Percentiles rank a stretch among this genome's conserved stretches.
Conservation (phyloP, 2,888 invertebrate genomes). For the Aleiodes leptofemur region DNA sequence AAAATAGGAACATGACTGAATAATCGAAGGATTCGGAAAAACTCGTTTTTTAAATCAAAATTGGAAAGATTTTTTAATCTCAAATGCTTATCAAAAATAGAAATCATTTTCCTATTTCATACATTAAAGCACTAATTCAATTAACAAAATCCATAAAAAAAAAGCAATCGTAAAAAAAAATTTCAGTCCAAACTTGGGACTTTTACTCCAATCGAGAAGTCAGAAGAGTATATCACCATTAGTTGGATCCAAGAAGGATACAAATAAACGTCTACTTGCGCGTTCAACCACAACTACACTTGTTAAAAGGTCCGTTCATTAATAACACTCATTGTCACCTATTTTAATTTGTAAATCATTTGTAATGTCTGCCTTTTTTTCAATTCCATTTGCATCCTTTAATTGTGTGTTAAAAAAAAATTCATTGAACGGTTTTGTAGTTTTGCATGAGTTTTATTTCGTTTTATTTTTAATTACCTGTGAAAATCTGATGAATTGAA, state of each 20-base stretch:
- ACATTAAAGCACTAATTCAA: conserved; percentile 20
- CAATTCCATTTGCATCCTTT: not conserved
- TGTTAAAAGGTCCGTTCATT: conserved; percentile 68
- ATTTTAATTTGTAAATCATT: conserved; percentile 39
- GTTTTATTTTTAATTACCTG: no score
- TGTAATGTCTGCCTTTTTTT: conserved; percentile 38
- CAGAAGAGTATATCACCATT: conserved; percentile 65
- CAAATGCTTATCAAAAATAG: not conserved
- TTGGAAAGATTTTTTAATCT: no score
- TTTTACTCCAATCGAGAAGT: conserved; percentile 68
- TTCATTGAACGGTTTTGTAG: not conserved
- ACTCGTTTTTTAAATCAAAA: no score
- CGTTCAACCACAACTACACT: conserved; percentile 67
- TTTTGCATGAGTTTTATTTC: conserved; percentile 28
- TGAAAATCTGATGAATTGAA: no score
- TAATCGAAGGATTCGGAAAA: no score
- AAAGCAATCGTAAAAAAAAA: conserved; percentile 39
- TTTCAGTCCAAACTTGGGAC: conserved; percentile 71
- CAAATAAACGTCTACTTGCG: conserved; percentile 67
- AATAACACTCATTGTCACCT: conserved; percentile 46
- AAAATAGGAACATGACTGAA: no score
- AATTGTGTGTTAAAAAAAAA: not conserved
- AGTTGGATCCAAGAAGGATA: conserved; percentile 67
- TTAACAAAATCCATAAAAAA: conserved; percentile 22
- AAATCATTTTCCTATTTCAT: conserved; percentile 4